phyloP scores from a whole-genome alignment of 2,888 invertebrate genomes.

The Apotomis turbidana region DNA sequence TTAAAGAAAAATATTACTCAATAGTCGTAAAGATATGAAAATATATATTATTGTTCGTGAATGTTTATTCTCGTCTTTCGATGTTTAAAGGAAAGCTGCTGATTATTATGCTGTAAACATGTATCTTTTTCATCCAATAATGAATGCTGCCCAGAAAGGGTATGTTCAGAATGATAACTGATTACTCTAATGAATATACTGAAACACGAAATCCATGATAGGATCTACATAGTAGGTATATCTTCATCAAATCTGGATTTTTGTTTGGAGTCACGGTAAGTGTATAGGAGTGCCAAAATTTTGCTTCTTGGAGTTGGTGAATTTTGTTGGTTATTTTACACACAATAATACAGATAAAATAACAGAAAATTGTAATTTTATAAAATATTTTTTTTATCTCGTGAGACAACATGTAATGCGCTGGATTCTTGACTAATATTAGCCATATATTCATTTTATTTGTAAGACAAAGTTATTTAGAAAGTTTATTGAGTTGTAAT shows the following conservation, averaged over 20 bases:
- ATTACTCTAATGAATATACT: conserved; percentile 25
- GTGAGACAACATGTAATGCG: conserved; percentile 18
- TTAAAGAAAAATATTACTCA: conserved; percentile 1
- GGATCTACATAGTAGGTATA: conserved; percentile 70
- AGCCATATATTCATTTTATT: conserved; percentile 8
- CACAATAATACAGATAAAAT: conserved; percentile 17
- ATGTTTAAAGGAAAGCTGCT: background rate
- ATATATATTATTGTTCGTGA: background rate
- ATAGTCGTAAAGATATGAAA: conserved; percentile 2
- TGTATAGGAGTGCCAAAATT: conserved; percentile 75
- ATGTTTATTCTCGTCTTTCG: background rate
- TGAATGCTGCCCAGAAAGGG: background rate
- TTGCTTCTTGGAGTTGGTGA: conserved; percentile 69
- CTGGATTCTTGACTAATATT: background rate
- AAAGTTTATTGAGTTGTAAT: no score
- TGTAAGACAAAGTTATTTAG: background rate
- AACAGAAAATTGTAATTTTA: conserved; percentile 20
- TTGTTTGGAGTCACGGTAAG: conserved; percentile 71
- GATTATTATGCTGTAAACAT: background rate
- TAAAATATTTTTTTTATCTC: conserved; percentile 8
- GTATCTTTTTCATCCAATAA: background rate
- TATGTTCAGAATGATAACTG: conserved; percentile 26
- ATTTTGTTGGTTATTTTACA: conserved; percentile 52
- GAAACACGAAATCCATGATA: conserved; percentile 64
- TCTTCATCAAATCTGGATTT: conserved; percentile 63